Percentiles rank a stretch among this genome's conserved stretches.
Conservation (phyloP, 2,113 vertebrate genomes). For the Halcyon malimbica region DNA sequence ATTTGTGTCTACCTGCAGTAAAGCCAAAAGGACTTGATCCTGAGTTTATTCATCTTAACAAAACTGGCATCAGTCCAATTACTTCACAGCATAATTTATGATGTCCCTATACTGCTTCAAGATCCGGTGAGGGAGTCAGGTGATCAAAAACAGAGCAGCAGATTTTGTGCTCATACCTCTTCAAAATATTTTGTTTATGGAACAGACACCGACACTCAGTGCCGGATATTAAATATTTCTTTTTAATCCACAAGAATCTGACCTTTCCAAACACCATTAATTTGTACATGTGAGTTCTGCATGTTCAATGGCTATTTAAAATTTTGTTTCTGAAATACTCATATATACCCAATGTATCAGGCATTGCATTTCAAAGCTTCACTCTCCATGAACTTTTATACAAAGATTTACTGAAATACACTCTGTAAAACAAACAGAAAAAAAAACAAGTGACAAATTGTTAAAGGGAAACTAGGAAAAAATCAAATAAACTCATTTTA, state of each 20-base stretch:
- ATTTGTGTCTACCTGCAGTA: background rate
- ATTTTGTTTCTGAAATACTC: background rate
- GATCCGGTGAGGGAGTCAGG: background rate
- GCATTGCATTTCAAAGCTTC: background rate
- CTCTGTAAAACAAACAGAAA: background rate
- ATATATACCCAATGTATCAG: background rate
- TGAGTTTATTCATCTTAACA: background rate
- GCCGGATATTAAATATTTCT: background rate
- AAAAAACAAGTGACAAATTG: background rate
- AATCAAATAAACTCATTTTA: background rate
- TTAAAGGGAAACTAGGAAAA: background rate
- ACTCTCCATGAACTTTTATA: background rate
- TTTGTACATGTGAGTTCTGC: background rate
- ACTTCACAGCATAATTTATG: background rate
- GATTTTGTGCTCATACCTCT: background rate
- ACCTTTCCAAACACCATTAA: background rate
- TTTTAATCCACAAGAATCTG: background rate
- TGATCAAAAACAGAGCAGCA: background rate
- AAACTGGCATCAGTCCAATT: background rate
- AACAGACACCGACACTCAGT: background rate
- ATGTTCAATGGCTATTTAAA: background rate
- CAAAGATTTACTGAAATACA: background rate
- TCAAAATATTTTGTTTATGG: background rate
- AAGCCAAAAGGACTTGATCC: background rate
- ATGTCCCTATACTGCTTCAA: background rate